phyloP scores from a whole-genome alignment of 2,888 invertebrate genomes.

The Heteromyza rotundicornis region DNA sequence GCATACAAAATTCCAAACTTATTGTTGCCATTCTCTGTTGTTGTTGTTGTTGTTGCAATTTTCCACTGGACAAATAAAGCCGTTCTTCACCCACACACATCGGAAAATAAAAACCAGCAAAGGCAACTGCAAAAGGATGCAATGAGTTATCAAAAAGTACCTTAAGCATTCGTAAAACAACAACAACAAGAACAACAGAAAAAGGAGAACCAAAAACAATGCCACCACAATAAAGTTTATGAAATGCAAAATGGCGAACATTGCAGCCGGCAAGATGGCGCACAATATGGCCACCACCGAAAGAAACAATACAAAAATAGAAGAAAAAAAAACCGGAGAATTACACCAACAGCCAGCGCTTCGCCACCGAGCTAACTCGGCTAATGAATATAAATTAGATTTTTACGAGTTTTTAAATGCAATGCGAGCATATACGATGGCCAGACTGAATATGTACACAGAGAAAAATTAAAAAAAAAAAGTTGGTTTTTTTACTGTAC shows the following conservation, averaged over 20 bases:
- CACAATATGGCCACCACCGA: neutral
- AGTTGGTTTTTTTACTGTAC: too few relatives aligned
- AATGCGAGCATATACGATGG: too few relatives aligned
- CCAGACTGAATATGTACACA: too few relatives aligned
- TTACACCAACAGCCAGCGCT: neutral
- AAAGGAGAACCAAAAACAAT: neutral
- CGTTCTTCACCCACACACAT: too few relatives aligned
- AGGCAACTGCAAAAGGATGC: too few relatives aligned
- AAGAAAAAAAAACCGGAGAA: neutral
- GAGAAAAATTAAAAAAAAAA: too few relatives aligned
- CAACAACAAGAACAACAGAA: too few relatives aligned
- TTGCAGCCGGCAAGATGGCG: neutral
- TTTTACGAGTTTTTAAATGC: conserved; percentile 18
- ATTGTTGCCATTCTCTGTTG: neutral
- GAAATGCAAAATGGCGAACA: conserved; percentile 13
- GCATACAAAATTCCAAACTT: conserved; percentile 6
- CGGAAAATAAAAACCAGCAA: too few relatives aligned
- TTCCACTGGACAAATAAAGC: too few relatives aligned
- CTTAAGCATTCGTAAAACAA: neutral
- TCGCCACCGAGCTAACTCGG: too few relatives aligned
- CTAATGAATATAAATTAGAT: conserved; percentile 20
- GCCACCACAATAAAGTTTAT: conserved; percentile 15
- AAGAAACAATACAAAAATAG: neutral
- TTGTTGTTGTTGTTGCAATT: neutral
- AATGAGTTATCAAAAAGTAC: too few relatives aligned